Percentiles rank a stretch among this genome's conserved stretches.
Evolutionary conservation across 2,888 invertebrate genomes (phyloP).

Genomic region (Campoplex capitator): DNA sequence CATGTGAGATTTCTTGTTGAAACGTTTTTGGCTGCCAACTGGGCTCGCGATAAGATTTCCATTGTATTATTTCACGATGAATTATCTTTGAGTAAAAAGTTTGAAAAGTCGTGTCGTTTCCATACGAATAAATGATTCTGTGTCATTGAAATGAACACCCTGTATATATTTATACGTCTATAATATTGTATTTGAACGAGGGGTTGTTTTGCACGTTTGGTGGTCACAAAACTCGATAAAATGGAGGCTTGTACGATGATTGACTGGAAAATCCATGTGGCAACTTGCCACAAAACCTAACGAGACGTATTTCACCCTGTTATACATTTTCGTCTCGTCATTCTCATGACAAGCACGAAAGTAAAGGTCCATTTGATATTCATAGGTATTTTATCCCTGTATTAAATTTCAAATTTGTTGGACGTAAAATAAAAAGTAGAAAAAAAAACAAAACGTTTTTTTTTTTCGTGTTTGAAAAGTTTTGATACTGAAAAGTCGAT

Average conservation of each 20-base stretch:
- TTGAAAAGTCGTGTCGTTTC: background rate
- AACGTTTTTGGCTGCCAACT: background rate
- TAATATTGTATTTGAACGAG: constrained; percentile 29
- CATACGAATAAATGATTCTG: background rate
- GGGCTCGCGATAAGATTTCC: background rate
- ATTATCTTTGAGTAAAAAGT: background rate
- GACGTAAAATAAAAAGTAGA: background rate
- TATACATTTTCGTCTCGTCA: constrained; percentile 47
- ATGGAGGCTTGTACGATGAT: constrained; percentile 54
- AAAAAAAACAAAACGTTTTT: background rate
- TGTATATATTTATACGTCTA: constrained; percentile 1
- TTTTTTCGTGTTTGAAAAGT: background rate
- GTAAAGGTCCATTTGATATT: constrained; percentile 46
- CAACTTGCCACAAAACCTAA: constrained; percentile 37
- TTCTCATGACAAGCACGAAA: constrained; percentile 36
- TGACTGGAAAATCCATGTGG: constrained; percentile 55
- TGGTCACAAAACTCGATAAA: constrained; percentile 57
- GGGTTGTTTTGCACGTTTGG: constrained; percentile 26
- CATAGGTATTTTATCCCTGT: constrained; percentile 49
- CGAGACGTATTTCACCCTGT: constrained; percentile 3
- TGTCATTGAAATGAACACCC: background rate
- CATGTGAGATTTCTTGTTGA: background rate
- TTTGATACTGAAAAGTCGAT: background rate
- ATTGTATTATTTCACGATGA: background rate
- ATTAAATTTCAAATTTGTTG: constrained; percentile 19